phyloP scores from a whole-genome alignment of 1,140 invertebrate species.

The Heliconius melpomene region DNA sequence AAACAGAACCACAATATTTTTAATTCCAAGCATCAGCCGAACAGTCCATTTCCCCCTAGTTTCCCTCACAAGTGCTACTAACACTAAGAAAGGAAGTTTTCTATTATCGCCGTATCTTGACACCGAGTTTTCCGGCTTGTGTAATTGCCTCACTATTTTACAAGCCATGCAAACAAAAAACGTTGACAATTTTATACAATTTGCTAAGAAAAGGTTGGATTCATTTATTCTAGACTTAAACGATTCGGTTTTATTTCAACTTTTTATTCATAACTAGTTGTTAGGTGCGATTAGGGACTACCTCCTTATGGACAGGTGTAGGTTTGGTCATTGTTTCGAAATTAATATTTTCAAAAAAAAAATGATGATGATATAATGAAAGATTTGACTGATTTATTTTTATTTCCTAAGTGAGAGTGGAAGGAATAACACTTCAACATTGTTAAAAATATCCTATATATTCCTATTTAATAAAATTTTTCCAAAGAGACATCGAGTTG shows the following conservation, averaged over 20 bases:
- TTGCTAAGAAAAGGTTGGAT: neutral
- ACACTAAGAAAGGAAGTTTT: conserved; percentile 11
- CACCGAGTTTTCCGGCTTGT: neutral
- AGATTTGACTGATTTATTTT: too few species aligned
- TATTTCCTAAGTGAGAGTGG: too few species aligned
- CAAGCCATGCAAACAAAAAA: conserved; percentile 8
- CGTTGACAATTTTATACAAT: conserved; percentile 3
- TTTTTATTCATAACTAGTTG: too few species aligned
- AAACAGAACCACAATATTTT: neutral
- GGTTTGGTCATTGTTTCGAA: too few species aligned
- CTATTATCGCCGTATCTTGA: conserved; percentile 10
- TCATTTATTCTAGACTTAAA: neutral
- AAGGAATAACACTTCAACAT: too few species aligned
- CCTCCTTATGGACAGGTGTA: too few species aligned
- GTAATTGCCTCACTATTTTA: conserved; percentile 6
- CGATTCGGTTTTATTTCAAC: neutral
- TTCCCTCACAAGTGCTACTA: neutral
- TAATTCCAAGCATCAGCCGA: neutral
- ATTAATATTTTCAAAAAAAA: too few species aligned
- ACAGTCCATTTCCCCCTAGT: neutral
- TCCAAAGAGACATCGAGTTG: too few species aligned
- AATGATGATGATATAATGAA: too few species aligned
- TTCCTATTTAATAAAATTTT: too few species aligned
- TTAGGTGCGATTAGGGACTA: too few species aligned
- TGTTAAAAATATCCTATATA: too few species aligned